These are phyloP conservation scores for Hemitrygon akajei DNA, from an alignment of 2,797 vertebrate species.

Conservation along the genomic window DNA sequence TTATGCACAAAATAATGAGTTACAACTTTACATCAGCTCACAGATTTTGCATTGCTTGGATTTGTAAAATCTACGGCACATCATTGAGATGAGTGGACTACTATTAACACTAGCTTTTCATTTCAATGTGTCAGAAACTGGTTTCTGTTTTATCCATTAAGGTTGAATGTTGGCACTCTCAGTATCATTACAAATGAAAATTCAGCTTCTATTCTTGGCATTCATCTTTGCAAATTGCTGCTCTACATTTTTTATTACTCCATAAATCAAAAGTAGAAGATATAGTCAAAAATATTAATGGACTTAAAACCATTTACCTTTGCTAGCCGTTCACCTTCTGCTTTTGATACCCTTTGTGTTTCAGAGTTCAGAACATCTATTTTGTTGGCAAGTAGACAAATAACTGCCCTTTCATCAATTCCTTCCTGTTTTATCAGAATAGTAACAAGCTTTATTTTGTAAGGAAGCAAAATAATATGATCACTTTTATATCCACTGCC, in stretches of 20 bases:
- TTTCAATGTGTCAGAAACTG: no score
- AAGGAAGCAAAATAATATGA: neutral
- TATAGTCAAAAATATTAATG: neutral
- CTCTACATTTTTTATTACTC: neutral
- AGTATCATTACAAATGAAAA: no score
- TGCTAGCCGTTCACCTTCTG: constrained; percentile 60
- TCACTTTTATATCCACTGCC: neutral
- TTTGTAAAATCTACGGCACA: no score
- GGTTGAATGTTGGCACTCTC: no score
- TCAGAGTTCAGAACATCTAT: constrained; percentile 48
- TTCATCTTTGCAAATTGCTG: neutral
- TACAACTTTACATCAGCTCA: no score
- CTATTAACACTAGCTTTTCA: no score
- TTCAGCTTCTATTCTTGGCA: neutral
- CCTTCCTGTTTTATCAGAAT: constrained; percentile 54
- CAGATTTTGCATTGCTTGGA: no score
- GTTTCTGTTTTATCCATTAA: no score
- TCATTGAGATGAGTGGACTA: no score
- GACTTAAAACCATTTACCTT: constrained; percentile 52
- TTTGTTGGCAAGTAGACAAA: constrained; percentile 71
- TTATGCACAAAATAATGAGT: no score
- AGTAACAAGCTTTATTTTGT: neutral
- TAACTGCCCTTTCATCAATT: constrained; percentile 55
- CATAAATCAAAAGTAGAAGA: neutral
- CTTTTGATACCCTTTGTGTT: constrained; percentile 51